Percentiles rank a stretch among this genome's conserved stretches.
Conservation (phyloP, 1,140 invertebrate species). For the Aphelinus certus region DNA sequence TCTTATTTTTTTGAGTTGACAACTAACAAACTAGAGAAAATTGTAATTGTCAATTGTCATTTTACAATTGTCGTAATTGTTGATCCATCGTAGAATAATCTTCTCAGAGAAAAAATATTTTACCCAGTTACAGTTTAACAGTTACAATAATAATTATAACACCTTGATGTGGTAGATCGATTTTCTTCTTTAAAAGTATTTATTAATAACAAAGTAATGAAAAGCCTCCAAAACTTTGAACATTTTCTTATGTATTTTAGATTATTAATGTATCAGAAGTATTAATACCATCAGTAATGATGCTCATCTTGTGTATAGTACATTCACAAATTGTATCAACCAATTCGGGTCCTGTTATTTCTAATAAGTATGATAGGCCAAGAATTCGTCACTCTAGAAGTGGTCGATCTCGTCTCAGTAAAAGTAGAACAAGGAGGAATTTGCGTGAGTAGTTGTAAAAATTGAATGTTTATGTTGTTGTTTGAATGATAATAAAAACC, state of each 20-base stretch:
- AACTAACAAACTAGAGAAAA: not conserved
- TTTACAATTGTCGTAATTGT: too few relatives aligned
- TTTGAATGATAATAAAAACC: not conserved
- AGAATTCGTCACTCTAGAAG: constrained; percentile 52
- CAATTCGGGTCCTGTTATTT: constrained; percentile 62
- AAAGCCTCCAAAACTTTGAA: not conserved
- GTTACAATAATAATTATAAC: too few relatives aligned
- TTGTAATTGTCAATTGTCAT: not conserved
- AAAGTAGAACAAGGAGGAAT: constrained; percentile 56
- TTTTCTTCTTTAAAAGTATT: constrained; percentile 9
- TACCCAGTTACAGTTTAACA: not conserved
- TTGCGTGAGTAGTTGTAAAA: constrained; percentile 42
- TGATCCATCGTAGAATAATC: too few relatives aligned
- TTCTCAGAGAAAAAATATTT: constrained; percentile 1
- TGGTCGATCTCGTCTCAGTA: constrained; percentile 54
- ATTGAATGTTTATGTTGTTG: not conserved
- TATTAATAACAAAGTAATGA: constrained; percentile 25
- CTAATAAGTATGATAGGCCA: constrained; percentile 55
- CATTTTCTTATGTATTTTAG: constrained; percentile 54
- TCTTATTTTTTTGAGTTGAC: not conserved
- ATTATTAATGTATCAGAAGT: constrained; percentile 72
- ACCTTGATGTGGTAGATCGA: too few relatives aligned
- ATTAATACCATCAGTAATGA: constrained; percentile 81
- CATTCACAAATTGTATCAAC: constrained; percentile 92
- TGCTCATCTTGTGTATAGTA: constrained; percentile 83